Base-by-base conservation (phyloP, 2,113 vertebrate genomes). In the Aepyceros melampus region DNA sequence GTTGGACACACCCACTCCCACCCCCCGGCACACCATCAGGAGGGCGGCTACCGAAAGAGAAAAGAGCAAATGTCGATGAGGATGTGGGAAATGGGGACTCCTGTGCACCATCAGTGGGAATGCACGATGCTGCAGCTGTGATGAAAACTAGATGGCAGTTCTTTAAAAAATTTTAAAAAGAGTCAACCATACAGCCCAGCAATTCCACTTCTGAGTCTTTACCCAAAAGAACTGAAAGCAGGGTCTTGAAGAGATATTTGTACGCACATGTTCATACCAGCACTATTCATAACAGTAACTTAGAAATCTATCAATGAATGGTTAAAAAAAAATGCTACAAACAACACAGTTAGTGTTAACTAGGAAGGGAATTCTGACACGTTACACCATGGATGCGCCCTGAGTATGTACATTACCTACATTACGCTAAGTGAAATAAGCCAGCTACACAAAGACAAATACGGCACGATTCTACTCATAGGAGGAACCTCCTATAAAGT, bases 81-180 rank as follows among this genome's bases (percentile, higher is more conserved):
- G 19, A 17, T 12, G 21, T 21, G 40, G 85, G 82, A 33, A 49
- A 67, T 1, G 45, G 7, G 43, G 29, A 36, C 4, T 23, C 15
- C 47, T 7, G 15, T 6, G 29, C 47, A 13, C 36, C 12, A 0
- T 21, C 81, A 2, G 4, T n/a, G 43, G 45, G 16, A 11, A 29
- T 14, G 12, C 25, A 16, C 36, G 74, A 64, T 14, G 19, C 11
- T 29, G 6, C 11, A n/a, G 62, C 23, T 10, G 19, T 29, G 6
- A 0, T 7, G 23, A 36, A 56, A 88, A 60, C 51, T 49, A 14
- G 1, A 71, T 6, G 19, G 4, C 27, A 31, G 43, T 1, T 79
- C 31, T 17, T 79, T 14, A 55, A 76, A 74, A 56, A 31, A 5
- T 43, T 36, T 12, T 10, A 21, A 27, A 58, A 1, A 25, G 47